Evolutionary conservation across 2,797 vertebrate species (phyloP).

Genomic region (Cyclura pinguis): DNA sequence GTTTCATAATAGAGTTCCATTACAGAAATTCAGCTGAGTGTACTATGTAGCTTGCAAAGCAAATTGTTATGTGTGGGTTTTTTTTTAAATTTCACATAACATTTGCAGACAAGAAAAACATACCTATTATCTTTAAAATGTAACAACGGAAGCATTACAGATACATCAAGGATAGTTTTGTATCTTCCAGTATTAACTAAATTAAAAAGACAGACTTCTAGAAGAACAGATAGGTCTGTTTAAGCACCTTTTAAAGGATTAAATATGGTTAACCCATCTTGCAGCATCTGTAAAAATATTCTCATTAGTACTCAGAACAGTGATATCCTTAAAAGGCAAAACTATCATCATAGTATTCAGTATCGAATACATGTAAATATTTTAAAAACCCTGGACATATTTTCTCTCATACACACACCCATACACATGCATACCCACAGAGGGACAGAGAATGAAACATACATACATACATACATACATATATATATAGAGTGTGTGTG

Average conservation of each 20-base stretch:
- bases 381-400: too few species aligned
- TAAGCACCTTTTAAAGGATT: slow-evolving; percentile 17
- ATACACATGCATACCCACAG: not conserved
- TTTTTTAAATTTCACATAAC: not conserved
- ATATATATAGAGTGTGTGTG: too few species aligned
- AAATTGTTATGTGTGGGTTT: not conserved
- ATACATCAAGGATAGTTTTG: not conserved
- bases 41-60: not conserved
- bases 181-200: not conserved
- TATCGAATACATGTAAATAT: too few species aligned
- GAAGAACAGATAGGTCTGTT: not conserved
- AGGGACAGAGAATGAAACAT: not conserved
- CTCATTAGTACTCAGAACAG: not conserved
- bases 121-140: slow-evolving; percentile 3
- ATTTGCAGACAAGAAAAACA: not conserved
- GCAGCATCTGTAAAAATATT: slow-evolving; percentile 3
- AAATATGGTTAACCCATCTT: not conserved
- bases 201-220: not conserved
- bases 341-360: too few species aligned
- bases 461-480: too few species aligned
- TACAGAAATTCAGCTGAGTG: not conserved
- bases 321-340: not conserved
- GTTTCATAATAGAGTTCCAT: not conserved
- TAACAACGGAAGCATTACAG: not conserved
- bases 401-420: not conserved